phyloP scores from a whole-genome alignment of 2,888 invertebrate genomes.

The Drosophila histrio region DNA sequence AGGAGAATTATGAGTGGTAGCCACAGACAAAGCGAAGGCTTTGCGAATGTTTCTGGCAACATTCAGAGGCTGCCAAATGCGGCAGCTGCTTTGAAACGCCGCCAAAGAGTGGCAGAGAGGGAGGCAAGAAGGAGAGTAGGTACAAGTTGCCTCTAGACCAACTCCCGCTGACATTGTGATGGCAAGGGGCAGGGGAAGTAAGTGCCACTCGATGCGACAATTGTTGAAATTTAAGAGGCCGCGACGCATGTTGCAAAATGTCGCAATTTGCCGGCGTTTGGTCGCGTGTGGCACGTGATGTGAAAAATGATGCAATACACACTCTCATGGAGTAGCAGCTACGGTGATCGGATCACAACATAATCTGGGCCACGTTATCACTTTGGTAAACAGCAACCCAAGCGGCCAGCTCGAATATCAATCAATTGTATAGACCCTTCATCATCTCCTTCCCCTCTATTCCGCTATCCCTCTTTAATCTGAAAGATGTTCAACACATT shows the following conservation, averaged over 20 bases:
- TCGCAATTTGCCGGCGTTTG: slow-evolving; percentile 61
- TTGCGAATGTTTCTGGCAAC: slow-evolving; percentile 38
- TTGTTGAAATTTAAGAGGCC: slow-evolving; percentile 75
- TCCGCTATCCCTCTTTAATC: slow-evolving; percentile 32
- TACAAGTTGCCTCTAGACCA: slow-evolving; percentile 5
- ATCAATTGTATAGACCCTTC: slow-evolving; percentile 58
- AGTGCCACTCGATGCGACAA: slow-evolving; percentile 54
- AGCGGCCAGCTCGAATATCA: slow-evolving; percentile 67
- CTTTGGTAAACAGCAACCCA: slow-evolving; percentile 69
- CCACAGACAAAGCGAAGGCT: slow-evolving; percentile 56
- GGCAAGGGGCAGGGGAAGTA: not conserved
- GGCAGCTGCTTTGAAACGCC: slow-evolving; percentile 69
- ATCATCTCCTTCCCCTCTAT: not conserved
- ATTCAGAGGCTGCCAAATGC: slow-evolving; percentile 49
- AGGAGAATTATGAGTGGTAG: slow-evolving; percentile 45
- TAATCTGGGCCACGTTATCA: slow-evolving; percentile 78
- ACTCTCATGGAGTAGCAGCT: slow-evolving; percentile 18
- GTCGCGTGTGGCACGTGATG: slow-evolving; percentile 80
- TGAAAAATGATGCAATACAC: slow-evolving; percentile 68
- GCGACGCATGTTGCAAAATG: slow-evolving; percentile 76
- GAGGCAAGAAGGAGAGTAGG: slow-evolving; percentile 1
- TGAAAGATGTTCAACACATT: slow-evolving; percentile 64
- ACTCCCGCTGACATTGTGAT: slow-evolving; percentile 24
- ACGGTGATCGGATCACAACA: slow-evolving; percentile 77
- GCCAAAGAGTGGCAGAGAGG: slow-evolving; percentile 9